phyloP scores from a whole-genome alignment of 1,140 invertebrate species.

The Scylla paramamosain region DNA sequence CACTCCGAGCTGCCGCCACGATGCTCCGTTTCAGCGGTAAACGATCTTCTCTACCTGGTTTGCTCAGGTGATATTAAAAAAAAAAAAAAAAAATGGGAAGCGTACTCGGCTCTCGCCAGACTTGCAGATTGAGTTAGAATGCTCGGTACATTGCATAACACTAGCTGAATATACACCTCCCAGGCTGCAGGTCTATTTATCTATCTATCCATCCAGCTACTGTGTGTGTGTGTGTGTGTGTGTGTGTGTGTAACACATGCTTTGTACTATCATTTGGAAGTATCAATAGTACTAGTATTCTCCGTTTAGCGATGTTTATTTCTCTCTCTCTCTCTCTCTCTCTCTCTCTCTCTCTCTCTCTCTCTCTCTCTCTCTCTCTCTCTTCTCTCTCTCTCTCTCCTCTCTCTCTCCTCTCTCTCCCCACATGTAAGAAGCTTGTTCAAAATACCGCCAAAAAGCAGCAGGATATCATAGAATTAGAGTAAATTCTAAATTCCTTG shows the following conservation, averaged over 20 bases:
- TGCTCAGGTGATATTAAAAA: background rate
- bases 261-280: too few relatives aligned
- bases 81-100: background rate
- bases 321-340: too few relatives aligned
- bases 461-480: background rate
- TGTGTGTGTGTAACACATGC: too few relatives aligned
- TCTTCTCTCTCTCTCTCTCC: background rate
- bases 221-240: too few relatives aligned
- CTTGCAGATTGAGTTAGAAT: background rate
- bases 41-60: background rate
- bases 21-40: background rate
- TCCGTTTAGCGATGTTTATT: background rate
- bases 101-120: background rate
- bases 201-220: background rate
- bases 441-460: background rate
- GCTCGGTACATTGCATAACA: background rate
- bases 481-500: background rate
- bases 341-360: too few relatives aligned
- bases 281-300: too few relatives aligned
- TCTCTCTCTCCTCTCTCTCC: background rate
- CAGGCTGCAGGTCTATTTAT: background rate
- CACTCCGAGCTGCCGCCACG: background rate
- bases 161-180: background rate
- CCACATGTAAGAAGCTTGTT: background rate
- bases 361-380: background rate